phyloP scores from a whole-genome alignment of 2,113 vertebrate species.

The Ia io region DNA sequence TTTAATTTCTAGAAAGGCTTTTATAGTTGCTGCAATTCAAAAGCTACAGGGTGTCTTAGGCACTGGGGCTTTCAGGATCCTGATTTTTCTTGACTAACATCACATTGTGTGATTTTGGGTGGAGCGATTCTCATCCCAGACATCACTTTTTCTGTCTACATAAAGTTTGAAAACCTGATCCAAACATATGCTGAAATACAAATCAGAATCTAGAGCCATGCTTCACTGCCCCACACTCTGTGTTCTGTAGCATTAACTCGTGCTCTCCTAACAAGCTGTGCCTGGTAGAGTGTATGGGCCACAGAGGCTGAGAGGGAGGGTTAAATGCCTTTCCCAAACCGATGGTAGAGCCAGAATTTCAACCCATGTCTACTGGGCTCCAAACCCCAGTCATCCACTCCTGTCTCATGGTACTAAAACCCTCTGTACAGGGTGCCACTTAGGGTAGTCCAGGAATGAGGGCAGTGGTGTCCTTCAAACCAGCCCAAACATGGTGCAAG shows the following conservation, averaged over 20 bases:
- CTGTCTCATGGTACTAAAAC: neutral
- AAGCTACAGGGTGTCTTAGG: neutral
- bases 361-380: neutral
- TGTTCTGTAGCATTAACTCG: neutral
- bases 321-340: neutral
- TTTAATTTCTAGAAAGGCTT: slow-evolving; percentile 2
- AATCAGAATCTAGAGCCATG: neutral
- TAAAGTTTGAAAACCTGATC: neutral
- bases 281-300: neutral
- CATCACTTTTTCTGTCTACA: neutral
- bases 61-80: neutral
- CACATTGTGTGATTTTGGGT: neutral
- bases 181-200: neutral
- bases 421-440: neutral
- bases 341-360: neutral
- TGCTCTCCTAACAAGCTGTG: neutral
- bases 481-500: neutral
- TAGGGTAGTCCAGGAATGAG: neutral
- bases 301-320: neutral
- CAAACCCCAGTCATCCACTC: neutral
- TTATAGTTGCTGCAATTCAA: slow-evolving; percentile 1
- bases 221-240: neutral
- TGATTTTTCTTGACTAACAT: neutral
- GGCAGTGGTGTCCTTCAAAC: neutral
- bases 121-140: neutral